A percentile compares a stretch with the other conserved stretches of the same genome.
These are phyloP conservation scores for Cephus spinipes DNA, from an alignment of 2,888 invertebrate genomes.

Conservation along the genomic window DNA sequence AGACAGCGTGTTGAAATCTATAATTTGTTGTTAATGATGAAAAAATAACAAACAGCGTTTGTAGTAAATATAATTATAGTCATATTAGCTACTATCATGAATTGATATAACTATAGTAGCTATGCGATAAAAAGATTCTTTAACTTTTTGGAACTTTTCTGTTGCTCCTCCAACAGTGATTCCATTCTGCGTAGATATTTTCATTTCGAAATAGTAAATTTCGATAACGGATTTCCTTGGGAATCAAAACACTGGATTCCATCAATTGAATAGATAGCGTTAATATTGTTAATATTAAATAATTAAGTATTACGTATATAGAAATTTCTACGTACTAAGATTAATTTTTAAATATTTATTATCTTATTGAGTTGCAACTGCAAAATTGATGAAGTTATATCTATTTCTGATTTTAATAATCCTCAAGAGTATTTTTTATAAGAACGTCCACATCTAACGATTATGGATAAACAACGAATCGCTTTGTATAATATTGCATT, in stretches of 20 bases:
- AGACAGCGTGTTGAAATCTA: neutral
- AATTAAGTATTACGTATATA: neutral
- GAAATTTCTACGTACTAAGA: neutral
- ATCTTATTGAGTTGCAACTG: neutral
- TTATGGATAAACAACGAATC: conserved; percentile 8
- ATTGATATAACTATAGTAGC: neutral
- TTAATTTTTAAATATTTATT: neutral
- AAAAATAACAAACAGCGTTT: neutral
- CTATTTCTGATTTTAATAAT: neutral
- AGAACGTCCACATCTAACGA: neutral
- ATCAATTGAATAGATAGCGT: neutral
- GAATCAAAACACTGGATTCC: neutral
- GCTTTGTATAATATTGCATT: conserved; percentile 60
- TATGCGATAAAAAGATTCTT: neutral
- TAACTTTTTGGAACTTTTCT: neutral
- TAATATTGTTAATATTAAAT: neutral
- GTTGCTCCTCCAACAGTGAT: neutral
- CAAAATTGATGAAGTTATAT: neutral
- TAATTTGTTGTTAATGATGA: neutral
- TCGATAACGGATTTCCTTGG: neutral
- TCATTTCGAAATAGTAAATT: neutral
- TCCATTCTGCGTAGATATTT: neutral
- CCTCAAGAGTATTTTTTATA: neutral
- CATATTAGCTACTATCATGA: neutral
- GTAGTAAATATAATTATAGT: neutral